Evolutionary conservation across 2,113 vertebrate species (phyloP).

Genomic region (Hyperoodon ampullatus): DNA sequence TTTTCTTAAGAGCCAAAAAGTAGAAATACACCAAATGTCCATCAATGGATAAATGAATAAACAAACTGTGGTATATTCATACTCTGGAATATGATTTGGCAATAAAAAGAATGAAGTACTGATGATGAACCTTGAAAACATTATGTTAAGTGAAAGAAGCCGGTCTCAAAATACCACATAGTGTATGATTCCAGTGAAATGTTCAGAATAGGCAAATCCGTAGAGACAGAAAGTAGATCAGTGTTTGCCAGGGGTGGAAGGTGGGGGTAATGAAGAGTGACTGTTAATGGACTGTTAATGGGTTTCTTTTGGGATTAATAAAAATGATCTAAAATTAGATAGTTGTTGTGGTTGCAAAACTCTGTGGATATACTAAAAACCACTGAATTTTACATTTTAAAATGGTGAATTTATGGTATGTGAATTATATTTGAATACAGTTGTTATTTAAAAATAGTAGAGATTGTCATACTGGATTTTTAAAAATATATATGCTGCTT

Average conservation of each 20-base stretch:
- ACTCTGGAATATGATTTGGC: neutral
- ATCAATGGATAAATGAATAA: neutral
- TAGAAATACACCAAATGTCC: neutral
- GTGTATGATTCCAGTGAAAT: neutral
- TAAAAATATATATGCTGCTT: neutral
- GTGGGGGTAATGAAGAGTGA: neutral
- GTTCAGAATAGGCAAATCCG: neutral
- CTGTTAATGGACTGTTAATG: neutral
- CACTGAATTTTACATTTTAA: neutral
- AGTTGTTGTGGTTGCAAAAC: neutral
- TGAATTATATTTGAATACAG: neutral
- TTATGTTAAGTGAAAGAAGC: neutral
- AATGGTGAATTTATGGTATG: neutral
- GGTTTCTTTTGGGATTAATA: neutral
- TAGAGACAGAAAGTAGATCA: neutral
- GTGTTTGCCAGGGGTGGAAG: neutral
- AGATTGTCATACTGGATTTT: neutral
- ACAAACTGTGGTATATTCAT: neutral
- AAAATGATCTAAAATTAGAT: neutral
- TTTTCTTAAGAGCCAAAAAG: conserved; percentile 5
- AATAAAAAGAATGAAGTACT: neutral
- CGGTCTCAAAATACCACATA: neutral
- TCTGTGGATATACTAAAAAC: neutral
- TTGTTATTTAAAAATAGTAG: conserved; percentile 3
- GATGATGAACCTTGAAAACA: neutral